Percentiles rank a stretch among this genome's conserved stretches.
These are phyloP conservation scores for Papilio xuthus DNA, from an alignment of 1,140 invertebrate genomes.

Conservation along the genomic window DNA sequence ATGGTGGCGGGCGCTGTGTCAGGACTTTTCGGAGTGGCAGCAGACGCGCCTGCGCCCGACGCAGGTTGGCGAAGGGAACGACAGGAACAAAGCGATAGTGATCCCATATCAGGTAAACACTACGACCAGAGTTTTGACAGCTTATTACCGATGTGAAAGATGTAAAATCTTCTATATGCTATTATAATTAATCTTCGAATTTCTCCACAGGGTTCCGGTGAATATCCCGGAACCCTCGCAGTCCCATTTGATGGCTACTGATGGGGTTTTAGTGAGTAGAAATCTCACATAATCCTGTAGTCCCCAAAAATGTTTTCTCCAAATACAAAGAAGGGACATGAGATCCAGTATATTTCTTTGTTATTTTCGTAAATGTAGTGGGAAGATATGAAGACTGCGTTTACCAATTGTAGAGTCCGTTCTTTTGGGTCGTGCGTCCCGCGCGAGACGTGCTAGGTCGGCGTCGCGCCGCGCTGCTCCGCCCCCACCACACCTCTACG, in stretches of 20 bases:
- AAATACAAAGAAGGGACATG: no score
- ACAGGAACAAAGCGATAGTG: slow-evolving; percentile 72
- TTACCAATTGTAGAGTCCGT: slow-evolving; percentile 56
- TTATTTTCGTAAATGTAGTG: background rate
- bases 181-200: no score
- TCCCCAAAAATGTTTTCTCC: no score
- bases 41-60: slow-evolving; percentile 61
- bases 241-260: no score
- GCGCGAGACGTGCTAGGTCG: slow-evolving; percentile 63
- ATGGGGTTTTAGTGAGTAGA: no score
- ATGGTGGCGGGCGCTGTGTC: slow-evolving; percentile 73
- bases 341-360: background rate
- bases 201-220: no score
- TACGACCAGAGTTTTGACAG: no score
- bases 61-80: slow-evolving; percentile 66
- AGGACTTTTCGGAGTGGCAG: slow-evolving; percentile 72
- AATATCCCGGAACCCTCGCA: no score
- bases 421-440: slow-evolving; percentile 64
- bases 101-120: slow-evolving; percentile 64
- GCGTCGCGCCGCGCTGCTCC: slow-evolving; percentile 66
- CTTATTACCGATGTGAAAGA: no score
- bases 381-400: no score
- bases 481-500: slow-evolving; percentile 71
- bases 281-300: no score
- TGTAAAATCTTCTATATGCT: no score